Evolutionary conservation across 2,888 invertebrate species (phyloP).

Genomic region (Nycteola revayana): DNA sequence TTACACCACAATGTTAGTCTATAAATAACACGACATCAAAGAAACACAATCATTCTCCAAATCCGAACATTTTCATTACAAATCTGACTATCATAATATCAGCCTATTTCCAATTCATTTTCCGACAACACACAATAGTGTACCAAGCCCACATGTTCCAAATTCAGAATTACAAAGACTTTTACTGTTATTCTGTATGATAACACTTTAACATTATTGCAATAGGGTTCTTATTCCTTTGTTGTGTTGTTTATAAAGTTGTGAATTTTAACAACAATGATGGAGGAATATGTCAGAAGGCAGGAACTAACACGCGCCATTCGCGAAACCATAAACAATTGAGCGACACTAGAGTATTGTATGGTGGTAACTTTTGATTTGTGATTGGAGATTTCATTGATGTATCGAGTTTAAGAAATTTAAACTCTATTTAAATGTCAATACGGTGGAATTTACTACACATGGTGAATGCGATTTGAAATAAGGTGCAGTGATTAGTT

Average conservation of each 20-base stretch:
- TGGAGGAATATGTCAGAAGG: conserved; percentile 52
- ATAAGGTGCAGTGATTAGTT: conserved; percentile 17
- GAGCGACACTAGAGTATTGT: conserved; percentile 38
- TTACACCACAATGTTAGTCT: too few relatives aligned
- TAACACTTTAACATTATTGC: too few relatives aligned
- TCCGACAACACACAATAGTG: conserved; percentile 15
- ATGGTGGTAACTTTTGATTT: conserved; percentile 41
- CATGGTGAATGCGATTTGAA: conserved; percentile 3
- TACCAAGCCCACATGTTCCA: conserved; percentile 12
- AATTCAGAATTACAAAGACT: conserved; percentile 4
- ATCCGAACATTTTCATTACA: too few relatives aligned
- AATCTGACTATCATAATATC: too few relatives aligned
- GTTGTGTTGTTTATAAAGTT: neutral
- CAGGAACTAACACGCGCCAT: conserved; percentile 47
- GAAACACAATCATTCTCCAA: too few relatives aligned
- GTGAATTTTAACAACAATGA: conserved; percentile 40
- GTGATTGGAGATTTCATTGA: conserved; percentile 28
- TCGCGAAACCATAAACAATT: conserved; percentile 44
- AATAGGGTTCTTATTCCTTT: conserved; percentile 20
- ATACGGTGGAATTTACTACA: conserved; percentile 3
- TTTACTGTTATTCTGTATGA: too few relatives aligned
- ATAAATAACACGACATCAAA: too few relatives aligned
- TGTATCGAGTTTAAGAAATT: neutral
- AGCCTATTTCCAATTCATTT: conserved; percentile 16
- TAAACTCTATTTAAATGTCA: neutral